Conservation (phyloP, 2,113 vertebrate genomes). For the Spermophilus dauricus region DNA sequence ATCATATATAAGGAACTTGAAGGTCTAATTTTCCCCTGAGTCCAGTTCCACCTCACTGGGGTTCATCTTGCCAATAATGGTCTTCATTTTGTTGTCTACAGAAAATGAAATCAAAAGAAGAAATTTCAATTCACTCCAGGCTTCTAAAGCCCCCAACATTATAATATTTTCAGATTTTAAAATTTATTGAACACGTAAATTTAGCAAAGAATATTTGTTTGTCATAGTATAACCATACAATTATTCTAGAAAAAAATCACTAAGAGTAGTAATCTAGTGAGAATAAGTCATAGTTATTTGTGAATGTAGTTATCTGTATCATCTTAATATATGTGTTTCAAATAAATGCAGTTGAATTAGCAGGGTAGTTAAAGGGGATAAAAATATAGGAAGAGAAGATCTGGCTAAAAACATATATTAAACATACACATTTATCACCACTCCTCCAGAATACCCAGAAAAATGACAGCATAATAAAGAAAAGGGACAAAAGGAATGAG, state of each 20-base stretch:
- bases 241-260: background rate
- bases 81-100: background rate
- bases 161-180: background rate
- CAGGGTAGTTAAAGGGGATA: background rate
- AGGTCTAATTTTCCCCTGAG: background rate
- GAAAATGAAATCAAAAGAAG: background rate
- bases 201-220: background rate
- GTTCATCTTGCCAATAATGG: background rate
- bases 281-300: background rate
- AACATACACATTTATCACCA: background rate
- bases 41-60: background rate
- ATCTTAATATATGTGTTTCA: background rate
- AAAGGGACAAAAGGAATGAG: background rate
- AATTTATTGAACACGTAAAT: background rate
- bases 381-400: too few relatives aligned
- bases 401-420: background rate
- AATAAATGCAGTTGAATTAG: background rate
- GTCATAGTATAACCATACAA: background rate
- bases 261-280: background rate
- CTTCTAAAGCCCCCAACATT: rapidly evolving
- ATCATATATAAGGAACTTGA: background rate
- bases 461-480: background rate
- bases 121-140: background rate
- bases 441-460: background rate
- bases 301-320: background rate